phyloP scores from a whole-genome alignment of 2,113 vertebrate species.

The Bos javanicus region DNA sequence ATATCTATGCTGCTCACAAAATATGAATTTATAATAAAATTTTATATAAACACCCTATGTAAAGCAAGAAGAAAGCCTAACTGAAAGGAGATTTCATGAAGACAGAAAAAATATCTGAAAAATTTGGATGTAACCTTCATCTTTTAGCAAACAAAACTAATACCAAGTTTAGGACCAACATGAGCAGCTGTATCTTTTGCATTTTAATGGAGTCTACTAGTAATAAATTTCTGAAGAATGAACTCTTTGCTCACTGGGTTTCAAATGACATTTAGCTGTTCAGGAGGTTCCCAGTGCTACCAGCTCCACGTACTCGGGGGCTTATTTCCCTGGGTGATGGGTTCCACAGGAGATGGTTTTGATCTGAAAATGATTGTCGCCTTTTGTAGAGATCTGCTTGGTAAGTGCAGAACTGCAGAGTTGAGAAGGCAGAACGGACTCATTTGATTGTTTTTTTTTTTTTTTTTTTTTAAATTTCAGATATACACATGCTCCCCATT shows the following conservation, averaged over 20 bases:
- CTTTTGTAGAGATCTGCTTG: background rate
- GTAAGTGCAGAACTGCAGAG: background rate
- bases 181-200: background rate
- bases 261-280: background rate
- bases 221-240: background rate
- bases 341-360: background rate
- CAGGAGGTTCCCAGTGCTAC: background rate
- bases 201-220: background rate
- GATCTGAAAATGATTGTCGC: background rate
- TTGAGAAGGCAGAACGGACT: background rate
- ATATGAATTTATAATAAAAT: background rate
- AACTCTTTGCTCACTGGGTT: background rate
- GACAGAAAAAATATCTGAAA: background rate
- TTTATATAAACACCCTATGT: background rate
- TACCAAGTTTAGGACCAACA: background rate
- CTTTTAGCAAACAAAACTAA: background rate
- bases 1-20: background rate
- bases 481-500: too few species aligned
- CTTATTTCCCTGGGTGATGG: background rate
- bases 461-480: too few species aligned
- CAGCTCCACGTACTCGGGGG: accelerated
- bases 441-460: background rate
- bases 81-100: background rate
- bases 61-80: background rate
- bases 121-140: background rate